Evolutionary conservation across 2,888 invertebrate genomes (phyloP).

Genomic region (Stenoptilia bipunctidactyla): DNA sequence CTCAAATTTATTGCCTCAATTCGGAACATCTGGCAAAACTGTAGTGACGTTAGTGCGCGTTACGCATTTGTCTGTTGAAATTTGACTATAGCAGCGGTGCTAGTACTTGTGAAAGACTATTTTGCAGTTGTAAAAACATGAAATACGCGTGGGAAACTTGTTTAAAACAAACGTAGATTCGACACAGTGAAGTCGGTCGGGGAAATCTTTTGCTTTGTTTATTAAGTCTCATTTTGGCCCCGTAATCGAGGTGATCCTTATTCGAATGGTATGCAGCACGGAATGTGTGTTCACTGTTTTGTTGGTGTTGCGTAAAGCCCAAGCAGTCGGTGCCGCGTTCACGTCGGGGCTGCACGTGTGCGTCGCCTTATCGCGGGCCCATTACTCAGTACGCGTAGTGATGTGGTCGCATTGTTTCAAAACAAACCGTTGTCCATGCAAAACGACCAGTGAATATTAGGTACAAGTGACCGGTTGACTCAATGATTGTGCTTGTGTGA

Average conservation of each 20-base stretch:
- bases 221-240: constrained; percentile 35
- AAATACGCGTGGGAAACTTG: not conserved
- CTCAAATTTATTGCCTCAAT: not conserved
- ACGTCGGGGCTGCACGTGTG: constrained; percentile 32
- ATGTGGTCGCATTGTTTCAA: constrained; percentile 21
- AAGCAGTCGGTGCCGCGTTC: not conserved
- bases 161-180: not conserved
- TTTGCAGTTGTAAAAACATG: constrained; percentile 10
- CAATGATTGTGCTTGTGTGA: constrained; percentile 27
- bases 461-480: constrained; percentile 25
- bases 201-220: constrained; percentile 31
- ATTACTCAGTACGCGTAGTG: constrained; percentile 36
- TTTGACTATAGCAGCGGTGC: constrained; percentile 15
- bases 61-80: constrained; percentile 16
- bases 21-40: not conserved
- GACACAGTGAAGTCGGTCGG: constrained; percentile 21
- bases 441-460: constrained; percentile 35
- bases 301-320: constrained; percentile 34
- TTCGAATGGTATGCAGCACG: constrained; percentile 52
- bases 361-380: constrained; percentile 22
- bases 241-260: constrained; percentile 61
- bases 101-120: constrained; percentile 33
- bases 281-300: not conserved
- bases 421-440: constrained; percentile 25
- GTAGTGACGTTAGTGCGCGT: constrained; percentile 7